Percentiles rank a stretch among this genome's conserved stretches.
Evolutionary conservation across 2,888 invertebrate species (phyloP).

Genomic region (Drosophila monieri): DNA sequence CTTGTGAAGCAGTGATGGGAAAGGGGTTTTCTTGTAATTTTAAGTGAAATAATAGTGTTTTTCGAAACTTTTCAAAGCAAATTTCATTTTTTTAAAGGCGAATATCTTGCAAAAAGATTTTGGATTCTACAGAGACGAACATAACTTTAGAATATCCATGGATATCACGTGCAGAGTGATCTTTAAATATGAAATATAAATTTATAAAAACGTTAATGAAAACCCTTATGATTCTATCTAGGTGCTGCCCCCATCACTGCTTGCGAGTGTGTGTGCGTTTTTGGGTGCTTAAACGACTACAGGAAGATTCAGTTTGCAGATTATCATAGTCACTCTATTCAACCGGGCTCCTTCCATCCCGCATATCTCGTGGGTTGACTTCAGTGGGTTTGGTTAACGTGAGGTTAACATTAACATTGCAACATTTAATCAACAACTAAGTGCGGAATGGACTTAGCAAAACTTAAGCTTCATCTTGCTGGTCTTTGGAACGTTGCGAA

Average conservation of each 20-base stretch:
- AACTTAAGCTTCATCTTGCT: conserved; percentile 89
- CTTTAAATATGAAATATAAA: too few species aligned
- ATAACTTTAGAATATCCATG: too few species aligned
- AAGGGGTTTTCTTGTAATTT: neutral
- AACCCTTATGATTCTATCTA: neutral
- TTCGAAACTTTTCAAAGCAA: too few species aligned
- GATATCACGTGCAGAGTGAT: too few species aligned
- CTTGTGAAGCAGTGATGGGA: conserved; percentile 12
- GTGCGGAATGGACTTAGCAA: conserved; percentile 59
- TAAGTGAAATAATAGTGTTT: too few species aligned
- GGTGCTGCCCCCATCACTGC: conserved; percentile 6
- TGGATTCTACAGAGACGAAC: too few species aligned
- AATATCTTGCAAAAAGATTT: too few species aligned
- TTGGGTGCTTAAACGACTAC: conserved; percentile 61
- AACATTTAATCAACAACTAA: conserved; percentile 38
- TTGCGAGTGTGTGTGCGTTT: conserved; percentile 24
- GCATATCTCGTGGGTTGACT: conserved; percentile 31
- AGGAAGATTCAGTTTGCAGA: conserved; percentile 59
- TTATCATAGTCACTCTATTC: conserved; percentile 9
- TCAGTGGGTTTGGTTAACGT: conserved; percentile 59
- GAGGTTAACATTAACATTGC: conserved; percentile 21
- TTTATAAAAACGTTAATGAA: neutral
- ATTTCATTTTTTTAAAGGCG: too few species aligned
- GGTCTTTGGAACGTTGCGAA: conserved; percentile 96
- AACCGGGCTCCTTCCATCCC: neutral